These are phyloP conservation scores for Drosophila aff. DNA, from an alignment of 1,140 invertebrate species.

Conservation along the genomic window DNA sequence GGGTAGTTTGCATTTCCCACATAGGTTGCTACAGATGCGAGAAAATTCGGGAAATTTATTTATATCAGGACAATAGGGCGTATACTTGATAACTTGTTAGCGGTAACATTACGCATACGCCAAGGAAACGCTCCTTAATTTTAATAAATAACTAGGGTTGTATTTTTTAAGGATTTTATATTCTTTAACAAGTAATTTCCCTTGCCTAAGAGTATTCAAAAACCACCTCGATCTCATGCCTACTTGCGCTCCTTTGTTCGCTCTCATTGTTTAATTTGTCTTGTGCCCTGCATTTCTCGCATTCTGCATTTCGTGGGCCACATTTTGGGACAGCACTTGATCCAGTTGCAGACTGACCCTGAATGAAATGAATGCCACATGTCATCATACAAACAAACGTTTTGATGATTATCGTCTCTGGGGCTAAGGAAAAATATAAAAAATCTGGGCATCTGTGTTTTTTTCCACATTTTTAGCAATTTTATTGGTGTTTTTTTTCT, in stretches of 20 bases:
- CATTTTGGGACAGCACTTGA: slow-evolving; percentile 58
- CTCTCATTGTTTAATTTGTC: slow-evolving; percentile 21
- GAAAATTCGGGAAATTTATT: background rate
- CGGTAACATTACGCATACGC: slow-evolving; percentile 8
- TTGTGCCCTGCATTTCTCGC: slow-evolving; percentile 33
- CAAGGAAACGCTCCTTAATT: too few relatives aligned
- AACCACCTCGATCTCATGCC: background rate
- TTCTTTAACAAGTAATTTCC: background rate
- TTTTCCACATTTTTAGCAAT: slow-evolving; percentile 39
- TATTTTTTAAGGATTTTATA: too few relatives aligned
- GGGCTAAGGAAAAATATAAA: slow-evolving; percentile 25
- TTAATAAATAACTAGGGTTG: background rate
- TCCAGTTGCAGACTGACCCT: slow-evolving; percentile 71
- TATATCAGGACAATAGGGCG: background rate
- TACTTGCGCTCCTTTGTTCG: slow-evolving; percentile 9
- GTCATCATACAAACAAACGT: slow-evolving; percentile 51
- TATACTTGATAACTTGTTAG: background rate
- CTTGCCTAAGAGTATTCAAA: slow-evolving; percentile 8
- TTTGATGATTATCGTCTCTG: slow-evolving; percentile 36
- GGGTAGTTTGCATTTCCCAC: slow-evolving; percentile 21
- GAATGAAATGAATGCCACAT: slow-evolving; percentile 63
- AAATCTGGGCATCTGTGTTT: slow-evolving; percentile 59
- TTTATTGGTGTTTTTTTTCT: slow-evolving; percentile 48
- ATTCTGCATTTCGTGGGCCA: slow-evolving; percentile 40
- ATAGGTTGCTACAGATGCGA: background rate